Evolutionary conservation across 92 coral and sea anemone genomes (phyloP).

Genomic region (Montipora capitata): DNA sequence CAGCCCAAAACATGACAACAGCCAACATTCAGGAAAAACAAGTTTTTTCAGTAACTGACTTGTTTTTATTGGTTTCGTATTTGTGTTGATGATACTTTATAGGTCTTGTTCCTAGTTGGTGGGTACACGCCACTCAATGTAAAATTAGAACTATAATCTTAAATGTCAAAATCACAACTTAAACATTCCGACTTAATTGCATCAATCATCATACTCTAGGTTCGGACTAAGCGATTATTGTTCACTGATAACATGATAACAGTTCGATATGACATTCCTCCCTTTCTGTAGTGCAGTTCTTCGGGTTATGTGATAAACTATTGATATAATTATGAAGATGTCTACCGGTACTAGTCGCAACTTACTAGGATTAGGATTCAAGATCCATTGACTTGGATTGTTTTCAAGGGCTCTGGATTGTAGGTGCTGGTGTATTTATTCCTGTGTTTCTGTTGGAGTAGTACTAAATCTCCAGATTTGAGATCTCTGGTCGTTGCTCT

Average conservation of each 20-base stretch:
- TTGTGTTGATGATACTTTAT: too few species aligned
- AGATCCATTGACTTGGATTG: too few species aligned
- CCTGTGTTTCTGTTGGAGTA: too few species aligned
- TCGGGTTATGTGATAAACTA: background rate
- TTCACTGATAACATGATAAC: background rate
- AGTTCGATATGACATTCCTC: constrained; percentile 1
- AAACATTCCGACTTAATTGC: constrained; percentile 13
- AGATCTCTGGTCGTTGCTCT: too few species aligned
- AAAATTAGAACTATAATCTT: background rate
- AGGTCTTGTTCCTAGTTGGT: too few species aligned
- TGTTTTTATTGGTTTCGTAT: too few species aligned
- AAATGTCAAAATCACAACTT: background rate
- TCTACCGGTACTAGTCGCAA: background rate
- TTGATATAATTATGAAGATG: background rate
- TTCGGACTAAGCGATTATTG: background rate
- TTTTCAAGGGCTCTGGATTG: too few species aligned
- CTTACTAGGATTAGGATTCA: too few species aligned
- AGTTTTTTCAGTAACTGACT: background rate
- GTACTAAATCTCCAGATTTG: too few species aligned
- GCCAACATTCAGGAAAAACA: background rate
- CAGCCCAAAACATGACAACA: background rate
- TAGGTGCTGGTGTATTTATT: too few species aligned
- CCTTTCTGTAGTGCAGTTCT: constrained; percentile 10
- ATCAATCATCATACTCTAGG: background rate
- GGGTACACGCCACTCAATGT: too few species aligned